Base-by-base conservation (phyloP, 2,888 invertebrate species). In the Drosophila multiciliata region DNA sequence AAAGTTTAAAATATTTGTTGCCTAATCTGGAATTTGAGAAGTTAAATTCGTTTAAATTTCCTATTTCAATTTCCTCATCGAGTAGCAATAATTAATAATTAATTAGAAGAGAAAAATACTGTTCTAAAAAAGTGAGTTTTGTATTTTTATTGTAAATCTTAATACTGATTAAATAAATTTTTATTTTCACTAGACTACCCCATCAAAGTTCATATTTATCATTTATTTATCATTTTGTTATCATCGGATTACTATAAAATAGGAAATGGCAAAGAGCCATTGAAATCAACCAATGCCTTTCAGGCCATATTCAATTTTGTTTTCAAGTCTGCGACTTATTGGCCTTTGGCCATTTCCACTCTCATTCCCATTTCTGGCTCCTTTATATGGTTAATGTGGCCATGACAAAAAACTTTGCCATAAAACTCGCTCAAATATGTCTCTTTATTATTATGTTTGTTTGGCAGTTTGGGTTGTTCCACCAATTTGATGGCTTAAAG, bases 301-400 rank as follows among this genome's bases (percentile, higher is more conserved):
- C 7, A 12, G 70, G 32, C 49, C 55, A 66, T 60, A 75, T 74
- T 78, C 76, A 77, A 77, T 77, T 77, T 69, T 62, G 61, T 78
- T 68, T 69, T 68, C 57, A 76, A 69, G 59, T 49, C 65, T 64
- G 62, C 66, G 57, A 62, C 59, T 38, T 57, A 32, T 53, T 23
- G 32, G 6, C 42, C 40, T 20, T 15, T 29, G 20, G 17, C 17
- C n/a, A 32, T 15, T 38, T 33, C n/a, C 35, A 45, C 17, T 29
- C n/a, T 11, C 20, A 32, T 23, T 59, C 11, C 53, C 70, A 55
- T 42, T 48, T 59, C 54, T 11, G 52, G 40, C 49, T 58, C 50
- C 29, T 33, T 45, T 60, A 74, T 78, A 65, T 74, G 69, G 77
- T 74, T 63, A 74, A 78, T 77, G 79, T 63, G 59, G 35, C 53